Evolutionary conservation across 1,140 invertebrate species (phyloP), one percentile per base, ranked within the genome.

Genomic region (Achroia grisella): DNA sequence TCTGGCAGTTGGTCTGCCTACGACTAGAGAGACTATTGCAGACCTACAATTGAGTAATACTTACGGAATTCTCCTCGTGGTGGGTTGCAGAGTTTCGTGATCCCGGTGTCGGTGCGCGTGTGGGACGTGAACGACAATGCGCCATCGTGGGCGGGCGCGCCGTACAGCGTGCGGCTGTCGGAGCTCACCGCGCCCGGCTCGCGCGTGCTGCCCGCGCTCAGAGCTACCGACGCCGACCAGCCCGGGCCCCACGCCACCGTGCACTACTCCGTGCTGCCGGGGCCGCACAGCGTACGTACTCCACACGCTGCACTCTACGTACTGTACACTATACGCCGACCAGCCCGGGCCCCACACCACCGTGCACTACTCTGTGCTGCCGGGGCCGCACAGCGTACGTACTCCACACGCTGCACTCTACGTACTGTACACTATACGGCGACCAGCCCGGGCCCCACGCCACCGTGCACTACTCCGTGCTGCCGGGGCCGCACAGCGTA

Each of bases 41-140:
- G n/a, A n/a, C n/a, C n/a, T n/a, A n/a, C n/a, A n/a, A n/a, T n/a
- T n/a, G n/a, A n/a, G n/a, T n/a, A n/a, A n/a, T n/a, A n/a, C n/a
- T n/a, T n/a, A n/a, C n/a, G n/a, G n/a, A n/a, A n/a, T n/a, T n/a
- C n/a, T n/a, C n/a, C n/a, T n/a, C n/a, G 11, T 10, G 5, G 5
- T 28, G 15, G 17, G 17, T 5, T 48, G 8, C 71, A 95, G 93
- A 94, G 91, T 53, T 95, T 96, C 67, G 90, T 93, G 6, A 95
- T 97, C 66, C 95, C 95, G 8, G 92, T 97, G 13, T 95, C 95
- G 64, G 93, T 97, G 34, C 88, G 95, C 50, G 95, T 97, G n/a
- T 95, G 92, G 13, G 96, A 97, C 85, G 95, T 93, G 11, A 97
- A 97, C 75, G 95, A 97, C 78, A 97, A 97, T 85, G 92, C 93